phyloP scores from a whole-genome alignment of 2,113 vertebrate genomes.

The Rhinopomastus cyanomelas region DNA sequence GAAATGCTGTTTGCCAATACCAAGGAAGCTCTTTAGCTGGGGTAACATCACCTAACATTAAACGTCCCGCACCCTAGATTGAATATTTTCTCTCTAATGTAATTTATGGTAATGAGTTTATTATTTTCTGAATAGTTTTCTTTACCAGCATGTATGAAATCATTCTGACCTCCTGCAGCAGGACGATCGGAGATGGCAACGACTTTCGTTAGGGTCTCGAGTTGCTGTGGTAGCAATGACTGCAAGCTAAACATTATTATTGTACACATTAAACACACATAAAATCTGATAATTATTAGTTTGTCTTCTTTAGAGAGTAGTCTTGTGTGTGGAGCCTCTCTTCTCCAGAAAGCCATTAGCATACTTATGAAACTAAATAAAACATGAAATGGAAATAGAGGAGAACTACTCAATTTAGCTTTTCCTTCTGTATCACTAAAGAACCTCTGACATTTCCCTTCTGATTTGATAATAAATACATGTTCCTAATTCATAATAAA shows the following conservation, averaged over 20 bases:
- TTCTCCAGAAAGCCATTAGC: background rate
- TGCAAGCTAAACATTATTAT: background rate
- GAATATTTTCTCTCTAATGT: background rate
- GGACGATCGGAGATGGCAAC: background rate
- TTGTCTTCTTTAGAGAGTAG: background rate
- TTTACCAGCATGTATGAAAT: background rate
- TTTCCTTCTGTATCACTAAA: background rate
- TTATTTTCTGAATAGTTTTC: conserved; percentile 8
- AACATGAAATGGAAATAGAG: background rate
- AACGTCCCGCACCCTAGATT: background rate
- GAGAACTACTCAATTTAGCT: background rate
- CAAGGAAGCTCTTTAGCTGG: background rate
- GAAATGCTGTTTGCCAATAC: background rate
- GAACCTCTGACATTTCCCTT: background rate
- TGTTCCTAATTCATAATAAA: background rate
- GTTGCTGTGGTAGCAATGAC: background rate
- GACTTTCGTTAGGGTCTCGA: background rate
- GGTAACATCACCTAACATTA: background rate
- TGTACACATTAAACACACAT: conserved; percentile 6
- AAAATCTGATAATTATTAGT: background rate
- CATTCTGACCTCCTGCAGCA: background rate
- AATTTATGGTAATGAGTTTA: background rate
- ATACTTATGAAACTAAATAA: background rate
- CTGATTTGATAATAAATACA: background rate
- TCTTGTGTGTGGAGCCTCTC: background rate